Evolutionary conservation across 2,797 vertebrate genomes (phyloP), one percentile per base, ranked within the genome.

Genomic region (Gorsachius magnificus): DNA sequence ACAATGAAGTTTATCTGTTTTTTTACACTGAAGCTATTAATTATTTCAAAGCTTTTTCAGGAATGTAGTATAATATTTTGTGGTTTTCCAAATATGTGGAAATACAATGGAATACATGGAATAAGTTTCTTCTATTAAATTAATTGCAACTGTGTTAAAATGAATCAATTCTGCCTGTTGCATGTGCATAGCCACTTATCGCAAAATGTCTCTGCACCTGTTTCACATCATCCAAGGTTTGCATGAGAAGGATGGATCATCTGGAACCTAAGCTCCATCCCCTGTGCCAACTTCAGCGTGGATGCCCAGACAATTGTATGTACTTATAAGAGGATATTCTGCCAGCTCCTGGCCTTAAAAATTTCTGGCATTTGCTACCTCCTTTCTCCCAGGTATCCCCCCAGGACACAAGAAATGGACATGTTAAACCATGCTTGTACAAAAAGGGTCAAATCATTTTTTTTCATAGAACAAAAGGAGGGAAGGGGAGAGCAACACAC

Each of bases 401-500:
- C 16, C 10, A 8, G 16, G 78, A 22, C 24, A 81, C 18, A 57
- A 36, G 33, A 63, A 70, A 63, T 10, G 5, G 20, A n/a, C 18
- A 2, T 17, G 12, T 53, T 60, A 85, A 80, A 48, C 63, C n/a
- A 46, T 31, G 4, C 25, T 57, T 64, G 25, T n/a, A 38, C 24
- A 28, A 45, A 70, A 58, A 43, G 36, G 10, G 60, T 31, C 7
- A 41, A 50, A 58, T 46, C 1, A 6, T n/a, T 50, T 48, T 9
- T 68, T 87, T 80, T 48, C 13, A 11, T 24, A n/a, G 38, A 64
- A 31, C 0, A 5, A 56, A 70, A 79, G 57, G 35, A 75, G 11
- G 28, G 18, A 89, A 72, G 33, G 22, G 13, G 58, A 70, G 21
- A 46, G 28, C 0, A 1, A 57, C 20, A 28, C 13, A n/a, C 0